Evolutionary conservation across 2,797 vertebrate genomes (phyloP).

Genomic region (Phalanger gymnotis): DNA sequence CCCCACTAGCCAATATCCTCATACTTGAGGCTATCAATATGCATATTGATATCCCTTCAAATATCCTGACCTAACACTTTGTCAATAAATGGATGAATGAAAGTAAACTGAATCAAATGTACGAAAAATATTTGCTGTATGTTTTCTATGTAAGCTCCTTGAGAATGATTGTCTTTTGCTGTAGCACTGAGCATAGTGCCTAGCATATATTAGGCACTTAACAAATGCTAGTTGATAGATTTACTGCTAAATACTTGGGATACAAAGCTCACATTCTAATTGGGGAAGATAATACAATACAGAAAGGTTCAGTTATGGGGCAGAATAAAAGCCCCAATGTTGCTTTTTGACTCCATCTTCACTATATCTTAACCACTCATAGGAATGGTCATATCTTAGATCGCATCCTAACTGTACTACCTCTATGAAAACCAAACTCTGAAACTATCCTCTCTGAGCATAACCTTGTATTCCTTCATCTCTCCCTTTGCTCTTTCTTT

Average conservation of each 20-base stretch:
- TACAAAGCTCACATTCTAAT: neutral
- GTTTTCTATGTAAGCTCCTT: neutral
- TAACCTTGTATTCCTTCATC: too few species aligned
- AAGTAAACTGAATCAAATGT: neutral
- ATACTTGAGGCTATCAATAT: neutral
- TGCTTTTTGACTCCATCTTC: too few species aligned
- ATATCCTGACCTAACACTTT: neutral
- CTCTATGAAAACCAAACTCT: too few species aligned
- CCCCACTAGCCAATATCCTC: neutral
- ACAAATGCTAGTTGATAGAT: too few species aligned
- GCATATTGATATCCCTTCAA: neutral
- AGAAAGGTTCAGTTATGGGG: too few species aligned
- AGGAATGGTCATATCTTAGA: too few species aligned
- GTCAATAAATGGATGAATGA: neutral
- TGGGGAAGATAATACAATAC: too few species aligned
- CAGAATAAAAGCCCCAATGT: too few species aligned
- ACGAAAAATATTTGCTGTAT: neutral
- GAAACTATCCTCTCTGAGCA: too few species aligned
- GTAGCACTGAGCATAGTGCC: neutral
- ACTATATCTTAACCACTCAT: too few species aligned
- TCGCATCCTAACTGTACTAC: too few species aligned
- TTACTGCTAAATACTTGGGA: neutral
- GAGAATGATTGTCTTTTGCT: neutral
- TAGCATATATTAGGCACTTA: neutral
- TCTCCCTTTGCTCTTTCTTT: too few species aligned